phyloP scores from a whole-genome alignment of 2,888 invertebrate species.

The Amblyjoppa proteus region DNA sequence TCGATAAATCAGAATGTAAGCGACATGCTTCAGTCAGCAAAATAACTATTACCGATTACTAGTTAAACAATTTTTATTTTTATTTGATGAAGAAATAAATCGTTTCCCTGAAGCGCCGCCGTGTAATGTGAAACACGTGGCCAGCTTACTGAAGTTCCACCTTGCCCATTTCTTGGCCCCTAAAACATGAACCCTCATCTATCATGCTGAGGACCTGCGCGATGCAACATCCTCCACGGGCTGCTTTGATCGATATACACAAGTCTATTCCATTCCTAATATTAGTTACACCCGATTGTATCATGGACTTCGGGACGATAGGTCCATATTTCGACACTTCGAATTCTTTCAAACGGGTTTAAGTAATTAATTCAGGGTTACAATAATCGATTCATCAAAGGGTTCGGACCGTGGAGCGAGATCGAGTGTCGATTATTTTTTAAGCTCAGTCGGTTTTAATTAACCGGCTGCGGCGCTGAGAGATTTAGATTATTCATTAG shows the following conservation, averaged over 20 bases:
- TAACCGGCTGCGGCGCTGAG: not conserved
- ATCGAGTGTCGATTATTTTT: not conserved
- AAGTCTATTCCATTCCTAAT: not conserved
- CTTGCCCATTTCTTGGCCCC: constrained; percentile 14
- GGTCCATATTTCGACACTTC: constrained; percentile 8
- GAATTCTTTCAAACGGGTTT: not conserved
- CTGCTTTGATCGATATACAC: constrained; percentile 32
- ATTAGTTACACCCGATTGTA: constrained; percentile 23
- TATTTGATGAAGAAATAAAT: not conserved
- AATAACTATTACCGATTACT: not conserved
- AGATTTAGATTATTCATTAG: constrained; percentile 6
- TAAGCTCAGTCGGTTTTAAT: not conserved
- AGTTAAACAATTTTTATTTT: not conserved
- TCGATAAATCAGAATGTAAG: too few species aligned
- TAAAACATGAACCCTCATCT: constrained; percentile 27
- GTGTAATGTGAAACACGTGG: constrained; percentile 5
- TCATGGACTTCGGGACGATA: not conserved
- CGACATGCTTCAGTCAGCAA: too few species aligned
- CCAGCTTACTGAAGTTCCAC: constrained; percentile 1
- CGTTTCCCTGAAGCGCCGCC: not conserved
- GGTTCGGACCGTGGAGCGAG: not conserved
- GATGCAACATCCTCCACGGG: not conserved
- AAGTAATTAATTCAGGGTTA: not conserved
- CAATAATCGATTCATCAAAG: constrained; percentile 16
- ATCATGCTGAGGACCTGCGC: constrained; percentile 9